Base-by-base conservation (phyloP, 2,888 invertebrate species). In the Dendrolimus houi region DNA sequence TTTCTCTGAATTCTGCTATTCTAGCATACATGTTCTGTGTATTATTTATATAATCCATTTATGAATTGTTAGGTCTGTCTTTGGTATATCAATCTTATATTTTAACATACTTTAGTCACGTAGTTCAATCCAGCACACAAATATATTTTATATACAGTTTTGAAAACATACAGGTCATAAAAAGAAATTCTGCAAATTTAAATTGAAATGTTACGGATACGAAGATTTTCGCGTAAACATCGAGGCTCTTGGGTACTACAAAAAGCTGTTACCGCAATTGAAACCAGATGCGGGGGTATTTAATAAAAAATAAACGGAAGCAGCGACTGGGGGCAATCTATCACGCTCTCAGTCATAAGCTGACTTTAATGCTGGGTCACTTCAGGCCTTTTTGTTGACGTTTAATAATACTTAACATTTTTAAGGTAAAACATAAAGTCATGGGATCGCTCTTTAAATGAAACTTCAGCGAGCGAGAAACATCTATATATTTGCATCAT, bases 351-450 rank as follows among this genome's bases (percentile, higher is more conserved):
- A 83, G 83, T 85, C 85, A 87, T 87, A 87, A 87, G 85, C 87
- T 79, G 87, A 87, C 87, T 87, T 86, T 88, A 87, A 87, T 87
- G 86, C 86, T 86, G 81, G 87, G 86, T 87, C 87, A 87, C 87
- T 87, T 83, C 81, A 84, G 79, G 72, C 83, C 86, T 85, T 85
- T 87, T 87, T 87, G 86, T 85, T 85, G 85, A 81, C 86, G 83
- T 82, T n/a, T 84, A 81, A 85, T 85, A 84, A 85, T 85, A 84
- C 84, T 82, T 84, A 82, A 72, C 77, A 74, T 75, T 77, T 75
- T 74, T 47, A 12, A 8, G 12, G 12, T 29, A 47, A 47, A 80
- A 73, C 72, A 79, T 77, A 71, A 70, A 82, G 81, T 87, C 85
- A 87, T 81, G 74, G 74, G 74, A 72, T 64, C 68, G 72, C 74